A percentile compares a stretch with the other conserved stretches of the same genome.
phyloP scores from a whole-genome alignment of 2,113 vertebrate genomes.

The Pedionomus torquatus region DNA sequence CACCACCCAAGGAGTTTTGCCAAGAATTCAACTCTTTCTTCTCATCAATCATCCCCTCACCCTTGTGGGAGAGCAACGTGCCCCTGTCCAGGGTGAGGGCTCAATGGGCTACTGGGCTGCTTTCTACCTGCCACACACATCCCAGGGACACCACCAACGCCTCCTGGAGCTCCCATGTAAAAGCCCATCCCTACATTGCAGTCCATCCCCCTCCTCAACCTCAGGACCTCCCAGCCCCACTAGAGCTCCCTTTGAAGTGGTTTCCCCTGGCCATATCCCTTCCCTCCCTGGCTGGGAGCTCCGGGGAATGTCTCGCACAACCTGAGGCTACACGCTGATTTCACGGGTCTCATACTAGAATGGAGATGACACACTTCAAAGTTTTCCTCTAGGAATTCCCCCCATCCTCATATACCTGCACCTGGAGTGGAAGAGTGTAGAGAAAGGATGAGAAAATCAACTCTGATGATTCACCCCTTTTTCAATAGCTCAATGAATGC shows the following conservation, averaged over 20 bases:
- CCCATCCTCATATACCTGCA: not conserved
- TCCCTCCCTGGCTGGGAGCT: not conserved
- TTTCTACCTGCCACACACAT: not conserved
- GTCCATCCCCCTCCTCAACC: not conserved
- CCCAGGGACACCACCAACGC: rapidly evolving
- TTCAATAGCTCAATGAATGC: not conserved
- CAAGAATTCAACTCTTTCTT: not conserved
- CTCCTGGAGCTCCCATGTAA: not conserved
- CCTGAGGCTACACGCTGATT: not conserved
- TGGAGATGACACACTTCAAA: not conserved
- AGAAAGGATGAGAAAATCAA: not conserved
- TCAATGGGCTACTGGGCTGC: not conserved
- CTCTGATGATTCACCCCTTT: not conserved
- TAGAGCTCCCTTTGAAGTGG: not conserved
- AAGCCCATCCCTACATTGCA: not conserved
- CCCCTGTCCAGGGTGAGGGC: too few species aligned
- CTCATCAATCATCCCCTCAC: not conserved
- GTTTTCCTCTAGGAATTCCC: not conserved
- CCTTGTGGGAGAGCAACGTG: not conserved
- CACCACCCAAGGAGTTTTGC: not conserved
- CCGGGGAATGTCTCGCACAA: rapidly evolving
- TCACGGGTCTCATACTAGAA: not conserved
- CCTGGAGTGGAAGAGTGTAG: not conserved
- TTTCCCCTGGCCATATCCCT: not conserved
- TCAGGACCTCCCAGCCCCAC: not conserved